Evolutionary conservation across 2,113 vertebrate species (phyloP).

Genomic region (Muntiacus reevesi): DNA sequence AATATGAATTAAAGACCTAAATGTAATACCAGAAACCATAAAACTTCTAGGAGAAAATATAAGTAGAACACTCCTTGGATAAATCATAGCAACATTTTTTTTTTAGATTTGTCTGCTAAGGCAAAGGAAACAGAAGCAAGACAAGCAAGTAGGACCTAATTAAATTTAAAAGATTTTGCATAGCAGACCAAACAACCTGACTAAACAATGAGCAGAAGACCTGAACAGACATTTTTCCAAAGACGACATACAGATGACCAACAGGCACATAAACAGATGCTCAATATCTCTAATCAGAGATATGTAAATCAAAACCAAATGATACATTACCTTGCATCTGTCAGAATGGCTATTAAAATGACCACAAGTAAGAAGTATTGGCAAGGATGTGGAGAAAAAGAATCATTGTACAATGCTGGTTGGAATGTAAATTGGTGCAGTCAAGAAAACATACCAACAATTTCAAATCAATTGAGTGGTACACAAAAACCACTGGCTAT

Average conservation of each 20-base stretch:
- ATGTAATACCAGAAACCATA: background rate
- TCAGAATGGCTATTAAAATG: background rate
- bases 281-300: background rate
- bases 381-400: background rate
- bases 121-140: background rate
- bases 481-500: background rate
- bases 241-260: background rate
- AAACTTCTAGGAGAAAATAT: background rate
- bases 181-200: background rate
- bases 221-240: background rate
- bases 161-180: background rate
- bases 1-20: background rate
- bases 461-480: background rate
- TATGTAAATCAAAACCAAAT: background rate
- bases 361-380: background rate
- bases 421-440: background rate
- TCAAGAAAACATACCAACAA: background rate
- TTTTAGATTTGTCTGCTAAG: background rate
- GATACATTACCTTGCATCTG: background rate
- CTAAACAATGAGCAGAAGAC: background rate
- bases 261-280: background rate
- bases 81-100: background rate
- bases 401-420: background rate
- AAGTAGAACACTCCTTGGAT: background rate
- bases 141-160: background rate